These are phyloP conservation scores for Tetropium fuscum DNA, from an alignment of 2,888 invertebrate genomes.

Conservation along the genomic window DNA sequence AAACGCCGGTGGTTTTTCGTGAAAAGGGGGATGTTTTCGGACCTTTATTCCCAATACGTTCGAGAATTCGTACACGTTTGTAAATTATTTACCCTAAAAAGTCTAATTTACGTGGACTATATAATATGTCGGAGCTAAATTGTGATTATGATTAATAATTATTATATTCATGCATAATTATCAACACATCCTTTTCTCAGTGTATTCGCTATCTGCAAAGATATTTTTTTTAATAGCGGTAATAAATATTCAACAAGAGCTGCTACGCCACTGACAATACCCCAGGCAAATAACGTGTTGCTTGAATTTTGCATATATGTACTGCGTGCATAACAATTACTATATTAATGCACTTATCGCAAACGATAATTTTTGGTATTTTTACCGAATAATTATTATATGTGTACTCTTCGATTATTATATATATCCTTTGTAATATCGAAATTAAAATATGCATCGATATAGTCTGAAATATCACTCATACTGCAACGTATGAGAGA, in stretches of 20 bases:
- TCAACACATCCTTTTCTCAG: background rate
- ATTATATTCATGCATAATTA: too few relatives aligned
- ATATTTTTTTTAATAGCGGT: background rate
- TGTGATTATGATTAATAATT: too few relatives aligned
- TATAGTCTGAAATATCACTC: too few relatives aligned
- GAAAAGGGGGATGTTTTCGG: too few relatives aligned
- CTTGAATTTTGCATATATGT: constrained; percentile 7
- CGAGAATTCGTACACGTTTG: too few relatives aligned
- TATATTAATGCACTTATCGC: constrained; percentile 11
- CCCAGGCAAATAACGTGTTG: background rate
- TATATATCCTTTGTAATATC: too few relatives aligned
- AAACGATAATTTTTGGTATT: constrained; percentile 14
- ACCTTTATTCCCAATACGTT: too few relatives aligned
- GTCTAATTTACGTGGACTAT: background rate
- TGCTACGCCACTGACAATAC: constrained; percentile 5
- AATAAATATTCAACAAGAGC: too few relatives aligned
- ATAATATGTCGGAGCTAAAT: background rate
- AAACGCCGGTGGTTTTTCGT: too few relatives aligned
- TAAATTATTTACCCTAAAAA: too few relatives aligned
- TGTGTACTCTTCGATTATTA: background rate
- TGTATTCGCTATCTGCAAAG: background rate
- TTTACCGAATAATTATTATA: constrained; percentile 14
- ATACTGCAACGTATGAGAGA: too few relatives aligned
- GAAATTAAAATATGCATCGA: too few relatives aligned
- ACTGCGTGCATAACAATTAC: constrained; percentile 18